A percentile compares a stretch with the other conserved stretches of the same genome.
Evolutionary conservation across 2,888 invertebrate species (phyloP).

Genomic region (Cephus pulcher): DNA sequence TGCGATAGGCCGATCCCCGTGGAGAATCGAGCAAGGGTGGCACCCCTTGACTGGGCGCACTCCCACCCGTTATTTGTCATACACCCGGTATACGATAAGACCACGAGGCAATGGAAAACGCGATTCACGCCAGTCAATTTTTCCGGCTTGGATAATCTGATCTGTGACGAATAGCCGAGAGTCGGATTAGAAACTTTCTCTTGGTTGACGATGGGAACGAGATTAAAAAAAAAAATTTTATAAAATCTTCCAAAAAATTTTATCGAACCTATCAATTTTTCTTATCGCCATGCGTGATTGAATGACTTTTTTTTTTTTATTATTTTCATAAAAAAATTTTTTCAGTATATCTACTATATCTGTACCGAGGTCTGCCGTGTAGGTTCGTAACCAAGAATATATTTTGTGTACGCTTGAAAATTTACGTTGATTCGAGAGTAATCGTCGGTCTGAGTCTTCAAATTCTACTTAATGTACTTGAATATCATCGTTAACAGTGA

Average conservation of each 20-base stretch:
- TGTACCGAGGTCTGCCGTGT: not conserved
- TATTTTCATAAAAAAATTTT: too few relatives aligned
- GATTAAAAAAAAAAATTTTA: not conserved
- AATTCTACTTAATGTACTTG: not conserved
- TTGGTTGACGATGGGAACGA: not conserved
- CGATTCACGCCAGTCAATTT: constrained; percentile 50
- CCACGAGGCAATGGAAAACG: constrained; percentile 42
- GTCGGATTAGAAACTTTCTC: not conserved
- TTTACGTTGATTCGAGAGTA: not conserved
- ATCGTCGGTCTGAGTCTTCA: not conserved
- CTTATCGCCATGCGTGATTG: not conserved
- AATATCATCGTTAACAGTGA: not conserved
- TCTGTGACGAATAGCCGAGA: not conserved
- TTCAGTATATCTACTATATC: too few relatives aligned
- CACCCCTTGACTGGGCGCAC: constrained; percentile 21
- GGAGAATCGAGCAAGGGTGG: constrained; percentile 53
- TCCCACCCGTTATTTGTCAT: constrained; percentile 11
- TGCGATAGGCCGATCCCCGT: constrained; percentile 52
- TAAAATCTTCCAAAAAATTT: not conserved
- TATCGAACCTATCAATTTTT: not conserved
- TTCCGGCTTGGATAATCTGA: constrained; percentile 22
- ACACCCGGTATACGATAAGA: constrained; percentile 26
- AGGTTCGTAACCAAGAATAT: not conserved
- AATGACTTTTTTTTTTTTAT: too few relatives aligned
- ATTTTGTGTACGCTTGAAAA: not conserved